Percentiles rank a stretch among this genome's conserved stretches.
Evolutionary conservation across 2,888 invertebrate species (phyloP).

Genomic region (Temnothorax rugatulus): DNA sequence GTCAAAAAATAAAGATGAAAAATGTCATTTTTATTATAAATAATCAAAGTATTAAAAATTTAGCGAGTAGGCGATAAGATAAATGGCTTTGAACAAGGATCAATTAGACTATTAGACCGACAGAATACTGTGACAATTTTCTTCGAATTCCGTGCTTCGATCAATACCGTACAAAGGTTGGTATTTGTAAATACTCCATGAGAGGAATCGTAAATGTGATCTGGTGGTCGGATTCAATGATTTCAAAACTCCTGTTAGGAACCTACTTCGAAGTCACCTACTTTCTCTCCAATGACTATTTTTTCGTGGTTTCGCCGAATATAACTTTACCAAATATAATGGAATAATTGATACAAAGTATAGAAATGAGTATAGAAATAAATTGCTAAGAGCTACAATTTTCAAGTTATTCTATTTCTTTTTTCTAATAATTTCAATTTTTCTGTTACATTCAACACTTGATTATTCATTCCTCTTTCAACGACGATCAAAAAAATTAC

Average conservation of each 20-base stretch:
- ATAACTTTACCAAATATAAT: neutral
- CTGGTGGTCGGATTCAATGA: slow-evolving; percentile 32
- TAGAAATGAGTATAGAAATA: neutral
- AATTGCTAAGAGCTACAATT: neutral
- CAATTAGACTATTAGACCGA: neutral
- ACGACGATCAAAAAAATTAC: neutral
- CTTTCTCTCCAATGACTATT: slow-evolving; percentile 25
- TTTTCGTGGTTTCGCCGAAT: neutral
- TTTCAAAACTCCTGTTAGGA: slow-evolving; percentile 38
- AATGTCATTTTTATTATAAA: neutral
- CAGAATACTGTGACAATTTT: slow-evolving; percentile 6
- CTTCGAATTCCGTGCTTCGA: slow-evolving; percentile 45
- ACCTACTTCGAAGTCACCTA: slow-evolving; percentile 12
- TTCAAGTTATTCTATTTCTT: neutral
- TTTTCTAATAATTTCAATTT: neutral
- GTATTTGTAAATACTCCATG: slow-evolving; percentile 44
- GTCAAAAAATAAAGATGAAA: neutral
- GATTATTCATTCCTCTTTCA: neutral
- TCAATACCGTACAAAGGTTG: slow-evolving; percentile 43
- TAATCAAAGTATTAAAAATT: neutral
- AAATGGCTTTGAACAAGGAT: slow-evolving; percentile 18
- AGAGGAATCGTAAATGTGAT: slow-evolving; percentile 48
- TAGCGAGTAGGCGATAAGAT: neutral
- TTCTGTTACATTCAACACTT: neutral
- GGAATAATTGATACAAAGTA: neutral